A percentile compares a stretch with the other conserved stretches of the same genome.
Evolutionary conservation across 2,797 vertebrate species (phyloP).

Genomic region (Rhadinocentrus ornatus): DNA sequence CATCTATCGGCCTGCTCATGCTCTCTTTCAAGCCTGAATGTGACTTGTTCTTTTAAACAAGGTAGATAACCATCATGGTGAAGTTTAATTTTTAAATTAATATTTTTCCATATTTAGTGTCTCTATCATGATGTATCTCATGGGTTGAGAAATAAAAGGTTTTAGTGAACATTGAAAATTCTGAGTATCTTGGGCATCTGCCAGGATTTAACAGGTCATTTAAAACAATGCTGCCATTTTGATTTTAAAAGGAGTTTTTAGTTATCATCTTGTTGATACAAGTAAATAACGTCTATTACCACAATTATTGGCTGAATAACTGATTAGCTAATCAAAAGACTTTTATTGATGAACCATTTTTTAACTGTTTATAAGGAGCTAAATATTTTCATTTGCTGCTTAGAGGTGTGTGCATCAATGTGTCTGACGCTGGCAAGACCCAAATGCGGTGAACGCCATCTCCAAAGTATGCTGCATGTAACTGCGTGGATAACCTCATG

Average conservation of each 20-base stretch:
- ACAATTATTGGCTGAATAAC: not conserved
- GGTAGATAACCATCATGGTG: not conserved
- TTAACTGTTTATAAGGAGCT: not conserved
- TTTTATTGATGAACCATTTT: fast-evolving
- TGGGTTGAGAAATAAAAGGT: too few relatives aligned
- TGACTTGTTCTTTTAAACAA: not conserved
- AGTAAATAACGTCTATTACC: not conserved
- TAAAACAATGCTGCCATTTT: too few relatives aligned
- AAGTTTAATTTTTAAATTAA: not conserved
- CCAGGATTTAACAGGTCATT: not conserved
- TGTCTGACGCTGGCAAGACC: too few relatives aligned
- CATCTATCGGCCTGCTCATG: not conserved
- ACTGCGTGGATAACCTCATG: not conserved
- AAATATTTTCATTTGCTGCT: not conserved
- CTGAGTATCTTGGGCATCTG: not conserved
- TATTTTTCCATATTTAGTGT: not conserved
- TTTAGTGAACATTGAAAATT: too few relatives aligned
- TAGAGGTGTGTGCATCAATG: not conserved
- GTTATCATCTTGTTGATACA: too few relatives aligned
- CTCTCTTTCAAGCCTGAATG: not conserved
- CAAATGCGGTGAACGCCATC: too few relatives aligned
- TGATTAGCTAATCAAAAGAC: not conserved
- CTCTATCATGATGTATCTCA: not conserved
- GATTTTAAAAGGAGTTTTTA: too few relatives aligned
- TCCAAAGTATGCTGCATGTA: not conserved